Base-by-base conservation (phyloP, 2,888 invertebrate species). In the Glaucopsyche alexis region DNA sequence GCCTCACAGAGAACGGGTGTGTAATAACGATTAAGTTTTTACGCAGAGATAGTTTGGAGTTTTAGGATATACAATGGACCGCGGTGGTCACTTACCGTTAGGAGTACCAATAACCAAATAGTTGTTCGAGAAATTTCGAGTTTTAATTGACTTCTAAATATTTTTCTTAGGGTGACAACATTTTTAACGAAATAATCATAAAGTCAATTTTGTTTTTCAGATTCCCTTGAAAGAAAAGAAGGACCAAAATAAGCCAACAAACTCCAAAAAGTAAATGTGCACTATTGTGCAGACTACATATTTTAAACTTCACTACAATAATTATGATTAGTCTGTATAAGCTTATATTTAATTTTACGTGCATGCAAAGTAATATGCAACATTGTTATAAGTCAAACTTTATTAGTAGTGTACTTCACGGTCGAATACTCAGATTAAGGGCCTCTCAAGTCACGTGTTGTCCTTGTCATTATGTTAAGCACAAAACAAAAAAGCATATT, bases 201-300 rank as follows among this genome's bases (percentile, higher is more conserved):
- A 29, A 42, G 13, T 13, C n/a, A 65, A 66, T 69, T 69, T 71
- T 73, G 52, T 71, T n/a, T 84, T 86, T 73, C 83, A 89, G 89
- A 88, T 89, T 49, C 89, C 89, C n/a, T 77, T 84, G 3, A 84
- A 84, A 75, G 85, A 85, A 55, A 81, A 81, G 72, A 84, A 84
- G 19, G 45, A 67, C 45, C 72, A 79, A 0, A 80, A 79, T 75
- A 85, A 72, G 77, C 16, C 82, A 78, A 7, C 84, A 38, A 82
- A 77, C 77, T 72, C 79, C 0, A 87, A 83, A 75, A 87, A 87
- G 78, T 87, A 81, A 81, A 75, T 47, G 45, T n/a, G 13, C n/a
- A 66, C 19, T 29, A 29, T 29, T 29, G 2, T 2, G 29, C 1
- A 11, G 38, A 16, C 45, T 13, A 19, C 14, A 71, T 3, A 16